Evolutionary conservation across 2,888 invertebrate genomes (phyloP), one percentile per base, ranked within the genome.

Genomic region (Philonicus albiceps): DNA sequence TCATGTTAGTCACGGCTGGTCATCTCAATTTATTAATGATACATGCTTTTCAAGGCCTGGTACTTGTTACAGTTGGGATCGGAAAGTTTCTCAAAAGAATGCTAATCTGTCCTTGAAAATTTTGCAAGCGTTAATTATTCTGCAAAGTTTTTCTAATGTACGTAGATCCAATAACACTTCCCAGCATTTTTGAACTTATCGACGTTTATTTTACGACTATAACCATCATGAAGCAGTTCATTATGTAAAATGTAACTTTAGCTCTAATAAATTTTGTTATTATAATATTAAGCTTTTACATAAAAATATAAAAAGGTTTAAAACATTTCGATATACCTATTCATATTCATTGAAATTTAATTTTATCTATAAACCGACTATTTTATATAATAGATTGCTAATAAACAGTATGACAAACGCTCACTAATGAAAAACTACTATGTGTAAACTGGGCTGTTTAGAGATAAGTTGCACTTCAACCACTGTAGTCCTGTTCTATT

Each of bases 11-110:
- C 76, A 76, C 40, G 76, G 34, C n/a, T 76, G 34, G 76, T 76
- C 76, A 76, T 76, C 76, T 76, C 40, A 34, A 76, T 40, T 76
- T 76, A 76, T 76, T 76, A 76, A 76, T 76, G 76, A 76, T 40
- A 11, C 76, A 19, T 19, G 19, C 40, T 40, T 22, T 40, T 40
- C 40, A 76, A 22, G 22, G 76, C 40, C 19, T 22, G 76, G n/a
- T 76, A 40, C n/a, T 55, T 84, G 64, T 27, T 22, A 11, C 64
- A 64, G 22, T 13, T 64, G 64, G 22, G 64, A 64, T 27, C 27
- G 40, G 40, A 64, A 2, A 64, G 64, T 64, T 64, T 64, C 64
- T 22, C 64, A 64, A 19, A 64, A 64, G 27, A 64, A 64, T 64
- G 64, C 27, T 64, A 22, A 27, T 64, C 11, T 27, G 64, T 64